Evolutionary conservation across 1,140 invertebrate species (phyloP).

Genomic region (Euura saliciscinereae): DNA sequence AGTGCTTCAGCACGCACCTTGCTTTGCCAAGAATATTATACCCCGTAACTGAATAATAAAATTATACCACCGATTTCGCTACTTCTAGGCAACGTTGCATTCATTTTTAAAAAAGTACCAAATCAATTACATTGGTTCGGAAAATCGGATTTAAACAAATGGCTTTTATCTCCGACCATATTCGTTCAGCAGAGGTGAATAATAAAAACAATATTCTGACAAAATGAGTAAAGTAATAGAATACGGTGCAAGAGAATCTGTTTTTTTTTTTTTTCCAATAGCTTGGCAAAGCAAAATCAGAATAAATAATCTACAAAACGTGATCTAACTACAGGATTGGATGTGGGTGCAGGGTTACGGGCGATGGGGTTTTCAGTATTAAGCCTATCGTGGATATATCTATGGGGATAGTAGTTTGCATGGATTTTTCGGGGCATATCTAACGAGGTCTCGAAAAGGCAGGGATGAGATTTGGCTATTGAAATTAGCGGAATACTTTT

Average conservation of each 20-base stretch:
- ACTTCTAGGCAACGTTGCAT: too few relatives aligned
- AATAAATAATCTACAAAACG: constrained; percentile 7
- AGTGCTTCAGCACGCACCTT: not conserved
- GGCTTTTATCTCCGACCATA: too few relatives aligned
- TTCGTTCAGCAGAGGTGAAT: too few relatives aligned
- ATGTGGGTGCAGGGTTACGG: constrained; percentile 19
- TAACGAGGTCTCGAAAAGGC: not conserved
- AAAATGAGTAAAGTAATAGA: too few relatives aligned
- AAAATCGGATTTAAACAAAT: too few relatives aligned
- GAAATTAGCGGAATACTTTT: constrained; percentile 9
- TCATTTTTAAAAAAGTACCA: too few relatives aligned
- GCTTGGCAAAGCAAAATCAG: constrained; percentile 13
- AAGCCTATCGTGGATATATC: constrained; percentile 20
- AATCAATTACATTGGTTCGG: too few relatives aligned
- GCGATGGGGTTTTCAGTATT: constrained; percentile 22
- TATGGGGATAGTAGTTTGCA: constrained; percentile 14
- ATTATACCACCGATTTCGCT: too few relatives aligned
- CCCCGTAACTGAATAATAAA: too few relatives aligned
- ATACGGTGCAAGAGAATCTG: not conserved
- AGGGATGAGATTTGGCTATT: constrained; percentile 12
- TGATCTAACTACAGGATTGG: constrained; percentile 17
- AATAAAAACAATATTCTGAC: too few relatives aligned
- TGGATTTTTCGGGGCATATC: constrained; percentile 18
- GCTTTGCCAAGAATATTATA: not conserved
- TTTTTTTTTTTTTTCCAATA: constrained; percentile 17